Evolutionary conservation across 2,888 invertebrate genomes (phyloP).

Genomic region (Cancer borealis): DNA sequence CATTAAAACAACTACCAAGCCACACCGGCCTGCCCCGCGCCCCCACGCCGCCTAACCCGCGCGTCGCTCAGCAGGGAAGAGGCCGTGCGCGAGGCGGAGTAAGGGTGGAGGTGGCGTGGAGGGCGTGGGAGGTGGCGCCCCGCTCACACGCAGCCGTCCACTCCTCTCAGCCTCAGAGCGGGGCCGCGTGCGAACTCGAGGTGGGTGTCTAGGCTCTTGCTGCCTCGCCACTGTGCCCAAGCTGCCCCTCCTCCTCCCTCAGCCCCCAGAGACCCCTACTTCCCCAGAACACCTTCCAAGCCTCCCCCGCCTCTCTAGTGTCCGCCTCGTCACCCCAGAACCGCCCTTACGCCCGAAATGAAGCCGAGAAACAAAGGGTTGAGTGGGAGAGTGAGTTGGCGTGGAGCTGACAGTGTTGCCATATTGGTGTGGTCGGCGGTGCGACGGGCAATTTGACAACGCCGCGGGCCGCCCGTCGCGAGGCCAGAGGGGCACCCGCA

Average conservation of each 20-base stretch:
- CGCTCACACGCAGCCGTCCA: conserved; percentile 68
- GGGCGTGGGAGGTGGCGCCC: conserved; percentile 62
- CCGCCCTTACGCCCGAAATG: conserved; percentile 36
- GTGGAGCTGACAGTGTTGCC: conserved; percentile 76
- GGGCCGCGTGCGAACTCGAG: conserved; percentile 74
- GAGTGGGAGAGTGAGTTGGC: conserved; percentile 67
- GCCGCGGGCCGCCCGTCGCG: conserved; percentile 76
- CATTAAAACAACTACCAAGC: conserved; percentile 77
- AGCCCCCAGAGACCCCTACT: neutral
- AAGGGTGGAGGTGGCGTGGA: conserved; percentile 68
- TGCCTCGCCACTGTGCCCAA: conserved; percentile 26
- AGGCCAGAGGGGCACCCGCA: conserved; percentile 74
- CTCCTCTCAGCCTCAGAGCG: conserved; percentile 75
- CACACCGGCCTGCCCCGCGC: conserved; percentile 73
- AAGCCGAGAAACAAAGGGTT: conserved; percentile 74
- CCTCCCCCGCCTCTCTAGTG: neutral
- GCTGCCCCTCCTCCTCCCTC: conserved; percentile 30
- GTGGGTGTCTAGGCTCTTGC: conserved; percentile 71
- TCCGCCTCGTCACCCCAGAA: conserved; percentile 39
- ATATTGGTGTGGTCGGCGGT: conserved; percentile 73
- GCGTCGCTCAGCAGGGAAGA: conserved; percentile 28
- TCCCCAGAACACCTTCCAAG: neutral
- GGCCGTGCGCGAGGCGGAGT: conserved; percentile 62
- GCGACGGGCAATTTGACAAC: conserved; percentile 76
- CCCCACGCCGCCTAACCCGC: conserved; percentile 68